Percentiles rank a stretch among this genome's conserved stretches.
Evolutionary conservation across 2,888 invertebrate species (phyloP).

Genomic region (Tetragonisca angustula): DNA sequence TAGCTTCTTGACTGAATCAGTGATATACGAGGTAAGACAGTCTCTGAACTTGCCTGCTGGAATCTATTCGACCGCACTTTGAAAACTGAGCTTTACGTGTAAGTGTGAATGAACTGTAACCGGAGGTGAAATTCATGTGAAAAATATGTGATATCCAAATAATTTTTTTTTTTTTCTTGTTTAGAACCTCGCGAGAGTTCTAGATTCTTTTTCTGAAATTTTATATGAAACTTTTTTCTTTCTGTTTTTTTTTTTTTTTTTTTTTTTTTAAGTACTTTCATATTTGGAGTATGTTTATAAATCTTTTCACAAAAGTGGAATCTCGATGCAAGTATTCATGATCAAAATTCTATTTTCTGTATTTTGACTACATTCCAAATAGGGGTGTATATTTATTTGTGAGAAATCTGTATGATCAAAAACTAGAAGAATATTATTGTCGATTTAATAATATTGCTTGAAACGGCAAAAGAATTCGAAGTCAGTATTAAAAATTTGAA

Average conservation of each 20-base stretch:
- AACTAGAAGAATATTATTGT: background rate
- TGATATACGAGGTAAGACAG: slow-evolving; percentile 17
- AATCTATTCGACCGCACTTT: background rate
- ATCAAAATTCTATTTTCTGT: background rate
- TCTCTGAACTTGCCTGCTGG: background rate
- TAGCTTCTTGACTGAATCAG: background rate
- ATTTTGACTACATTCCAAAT: no score
- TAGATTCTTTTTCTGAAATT: background rate
- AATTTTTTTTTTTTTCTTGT: background rate
- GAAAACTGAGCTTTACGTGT: background rate
- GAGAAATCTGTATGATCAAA: background rate
- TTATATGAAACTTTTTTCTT: background rate
- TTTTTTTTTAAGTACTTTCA: background rate
- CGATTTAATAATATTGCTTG: no score
- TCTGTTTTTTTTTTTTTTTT: background rate
- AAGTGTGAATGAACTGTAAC: background rate
- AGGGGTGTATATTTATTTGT: background rate
- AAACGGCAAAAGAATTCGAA: no score
- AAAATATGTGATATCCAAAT: background rate
- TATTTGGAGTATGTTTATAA: background rate
- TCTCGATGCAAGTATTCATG: background rate
- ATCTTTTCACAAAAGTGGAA: background rate
- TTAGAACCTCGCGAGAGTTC: background rate
- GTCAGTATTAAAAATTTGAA: no score
- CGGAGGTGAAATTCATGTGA: background rate